A percentile compares a stretch with the other conserved stretches of the same genome.
Conservation (phyloP, 2,113 vertebrate genomes). For the Anseranas semipalmata region DNA sequence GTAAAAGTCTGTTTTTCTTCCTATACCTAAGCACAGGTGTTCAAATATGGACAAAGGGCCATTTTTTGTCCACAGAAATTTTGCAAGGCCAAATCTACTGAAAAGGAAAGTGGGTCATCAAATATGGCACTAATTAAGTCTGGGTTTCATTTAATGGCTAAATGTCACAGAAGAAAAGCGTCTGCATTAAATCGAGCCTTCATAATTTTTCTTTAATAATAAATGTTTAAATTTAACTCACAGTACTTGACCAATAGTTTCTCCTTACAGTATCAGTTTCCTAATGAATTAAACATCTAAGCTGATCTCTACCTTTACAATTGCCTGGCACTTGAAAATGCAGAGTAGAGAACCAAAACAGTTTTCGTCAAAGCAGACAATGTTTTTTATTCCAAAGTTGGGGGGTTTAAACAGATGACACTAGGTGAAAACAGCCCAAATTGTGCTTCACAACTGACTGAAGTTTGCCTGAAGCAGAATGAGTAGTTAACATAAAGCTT, state of each 20-base stretch:
- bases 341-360: background rate
- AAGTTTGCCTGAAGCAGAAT: background rate
- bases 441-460: background rate
- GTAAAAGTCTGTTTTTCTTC: background rate
- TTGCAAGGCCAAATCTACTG: background rate
- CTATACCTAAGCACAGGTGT: background rate
- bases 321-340: background rate
- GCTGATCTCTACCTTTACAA: background rate
- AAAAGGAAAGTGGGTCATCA: background rate
- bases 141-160: background rate
- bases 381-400: background rate
- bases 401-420: background rate
- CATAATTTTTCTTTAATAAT: background rate
- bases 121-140: background rate
- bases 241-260: background rate
- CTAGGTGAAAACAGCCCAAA: fast-evolving
- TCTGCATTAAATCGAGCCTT: background rate
- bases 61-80: background rate
- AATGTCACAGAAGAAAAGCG: background rate
- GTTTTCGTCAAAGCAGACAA: background rate
- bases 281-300: constrained; percentile 32
- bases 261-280: background rate
- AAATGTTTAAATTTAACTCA: background rate
- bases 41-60: background rate
- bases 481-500: background rate